Evolutionary conservation across 2,113 vertebrate species (phyloP).

Genomic region (Hippoglossus stenolepis): DNA sequence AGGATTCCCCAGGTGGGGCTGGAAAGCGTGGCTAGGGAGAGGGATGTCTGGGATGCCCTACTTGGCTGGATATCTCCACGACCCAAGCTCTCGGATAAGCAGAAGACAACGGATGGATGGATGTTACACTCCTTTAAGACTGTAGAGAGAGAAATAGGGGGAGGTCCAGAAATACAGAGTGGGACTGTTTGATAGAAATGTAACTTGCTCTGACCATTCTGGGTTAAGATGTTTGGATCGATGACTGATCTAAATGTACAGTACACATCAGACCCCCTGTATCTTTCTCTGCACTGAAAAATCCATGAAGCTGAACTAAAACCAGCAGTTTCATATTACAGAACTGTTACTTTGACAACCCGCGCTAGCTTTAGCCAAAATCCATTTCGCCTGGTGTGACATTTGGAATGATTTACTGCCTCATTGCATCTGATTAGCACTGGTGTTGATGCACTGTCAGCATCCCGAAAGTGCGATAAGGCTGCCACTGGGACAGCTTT

Average conservation of each 20-base stretch:
- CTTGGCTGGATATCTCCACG: too few relatives aligned
- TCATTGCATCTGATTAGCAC: slow-evolving; percentile 58
- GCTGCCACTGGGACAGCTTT: slow-evolving; percentile 28
- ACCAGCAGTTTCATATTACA: slow-evolving; percentile 21
- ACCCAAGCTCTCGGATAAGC: too few relatives aligned
- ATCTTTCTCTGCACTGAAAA: slow-evolving; percentile 8
- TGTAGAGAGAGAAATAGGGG: not conserved
- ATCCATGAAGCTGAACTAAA: slow-evolving; percentile 10
- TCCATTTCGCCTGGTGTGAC: slow-evolving; percentile 44
- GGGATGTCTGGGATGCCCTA: too few relatives aligned
- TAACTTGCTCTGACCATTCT: too few relatives aligned
- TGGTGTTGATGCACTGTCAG: slow-evolving; percentile 47
- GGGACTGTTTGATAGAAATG: not conserved
- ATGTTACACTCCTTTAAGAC: not conserved
- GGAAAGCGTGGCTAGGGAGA: too few relatives aligned
- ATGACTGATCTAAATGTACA: not conserved
- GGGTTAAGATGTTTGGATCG: not conserved
- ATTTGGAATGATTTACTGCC: slow-evolving; percentile 61
- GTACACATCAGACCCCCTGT: not conserved
- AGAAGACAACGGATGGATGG: too few relatives aligned
- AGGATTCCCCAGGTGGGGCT: too few relatives aligned
- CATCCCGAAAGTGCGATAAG: slow-evolving; percentile 45
- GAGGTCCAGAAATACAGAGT: not conserved
- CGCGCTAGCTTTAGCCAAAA: slow-evolving; percentile 31
- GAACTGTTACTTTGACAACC: slow-evolving; percentile 15